phyloP scores from a whole-genome alignment of 2,797 vertebrate species.

The Gymnoscopelus microlampas region DNA sequence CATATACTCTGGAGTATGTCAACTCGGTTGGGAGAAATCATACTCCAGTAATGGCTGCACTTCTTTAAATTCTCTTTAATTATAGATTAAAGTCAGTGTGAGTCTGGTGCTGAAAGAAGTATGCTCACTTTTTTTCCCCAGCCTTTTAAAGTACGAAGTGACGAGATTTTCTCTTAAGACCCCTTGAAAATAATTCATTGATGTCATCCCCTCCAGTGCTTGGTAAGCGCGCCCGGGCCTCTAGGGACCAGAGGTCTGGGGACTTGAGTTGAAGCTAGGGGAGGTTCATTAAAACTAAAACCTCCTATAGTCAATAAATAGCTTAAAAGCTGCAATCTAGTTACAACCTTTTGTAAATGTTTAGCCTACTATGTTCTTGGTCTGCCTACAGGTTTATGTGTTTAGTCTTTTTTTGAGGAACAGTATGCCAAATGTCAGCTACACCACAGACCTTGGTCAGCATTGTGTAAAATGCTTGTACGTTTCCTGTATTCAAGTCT shows the following conservation, averaged over 20 bases:
- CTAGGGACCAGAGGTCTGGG: constrained; percentile 1
- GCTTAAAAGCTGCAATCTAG: constrained; percentile 26
- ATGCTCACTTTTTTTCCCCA: constrained; percentile 35
- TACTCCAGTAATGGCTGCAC: constrained; percentile 62
- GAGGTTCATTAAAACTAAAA: constrained; percentile 26
- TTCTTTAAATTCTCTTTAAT: constrained; percentile 74
- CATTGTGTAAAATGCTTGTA: constrained; percentile 37
- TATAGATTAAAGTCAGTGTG: constrained; percentile 68
- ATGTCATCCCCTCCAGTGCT: constrained; percentile 30
- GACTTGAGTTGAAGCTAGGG: constrained; percentile 37
- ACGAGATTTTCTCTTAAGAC: constrained; percentile 32
- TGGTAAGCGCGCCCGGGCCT: constrained; percentile 1
- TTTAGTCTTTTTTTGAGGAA: constrained; percentile 21
- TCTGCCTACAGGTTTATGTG: neutral
- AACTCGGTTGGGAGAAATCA: constrained; percentile 60
- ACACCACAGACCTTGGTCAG: constrained; percentile 46
- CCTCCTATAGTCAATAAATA: constrained; percentile 29
- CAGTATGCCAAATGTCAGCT: neutral
- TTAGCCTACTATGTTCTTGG: too few relatives aligned
- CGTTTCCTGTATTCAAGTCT: constrained; percentile 39
- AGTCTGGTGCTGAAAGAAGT: constrained; percentile 55
- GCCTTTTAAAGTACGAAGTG: constrained; percentile 52
- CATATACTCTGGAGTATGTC: constrained; percentile 30
- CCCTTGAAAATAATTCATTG: constrained; percentile 30
- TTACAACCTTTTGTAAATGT: constrained; percentile 31